Evolutionary conservation across 2,113 vertebrate genomes (phyloP), one percentile per base, ranked within the genome.

Genomic region (Apus apus): DNA sequence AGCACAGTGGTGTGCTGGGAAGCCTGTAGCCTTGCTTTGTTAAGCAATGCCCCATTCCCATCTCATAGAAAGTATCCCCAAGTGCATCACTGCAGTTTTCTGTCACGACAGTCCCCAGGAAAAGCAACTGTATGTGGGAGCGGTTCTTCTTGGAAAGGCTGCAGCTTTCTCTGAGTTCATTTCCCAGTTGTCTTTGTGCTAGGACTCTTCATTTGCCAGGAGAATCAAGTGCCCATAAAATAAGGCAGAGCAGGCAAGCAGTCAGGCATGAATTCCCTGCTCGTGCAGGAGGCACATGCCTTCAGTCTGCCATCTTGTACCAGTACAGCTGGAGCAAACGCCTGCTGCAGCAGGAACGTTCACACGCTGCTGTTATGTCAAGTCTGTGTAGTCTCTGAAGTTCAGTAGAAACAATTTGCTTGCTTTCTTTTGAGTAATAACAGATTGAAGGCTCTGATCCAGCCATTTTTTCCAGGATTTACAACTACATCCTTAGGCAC

Each of bases 261-360:
- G 30, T 4, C 54, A 67, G 78, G 32, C 17, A 2, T 46, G 32
- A 15, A 2, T 46, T 87, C 50, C 48, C 40, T 38, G 10, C 48
- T 60, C 8, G 0, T 36, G 67, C 51, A 54, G 75, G 36, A 22
- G n/a, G n/a, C n/a, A 17, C 40, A 32, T 16, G 25, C 51, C 65
- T 11, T 0, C 34, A n/a, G 7, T 65, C 43, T 71, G 84, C 82
- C 65, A n/a, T 65, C 70, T 36, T 66, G 45, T 11, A 56, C 68
- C 50, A 38, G 43, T 14, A 9, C 15, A 50, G 57, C 51, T 25
- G 27, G 45, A 65, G 57, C 65, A 86, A 81, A 56, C 22, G 18
- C 43, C 1, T 45, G 73, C 67, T 80, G 51, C 71, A 68, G 2
- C 0, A 2, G 9, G 19, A 77, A 5, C 0, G 0, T 58, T 54